These are phyloP conservation scores for Zosterops pallidus DNA, from an alignment of 2,113 vertebrate species.

Conservation along the genomic window DNA sequence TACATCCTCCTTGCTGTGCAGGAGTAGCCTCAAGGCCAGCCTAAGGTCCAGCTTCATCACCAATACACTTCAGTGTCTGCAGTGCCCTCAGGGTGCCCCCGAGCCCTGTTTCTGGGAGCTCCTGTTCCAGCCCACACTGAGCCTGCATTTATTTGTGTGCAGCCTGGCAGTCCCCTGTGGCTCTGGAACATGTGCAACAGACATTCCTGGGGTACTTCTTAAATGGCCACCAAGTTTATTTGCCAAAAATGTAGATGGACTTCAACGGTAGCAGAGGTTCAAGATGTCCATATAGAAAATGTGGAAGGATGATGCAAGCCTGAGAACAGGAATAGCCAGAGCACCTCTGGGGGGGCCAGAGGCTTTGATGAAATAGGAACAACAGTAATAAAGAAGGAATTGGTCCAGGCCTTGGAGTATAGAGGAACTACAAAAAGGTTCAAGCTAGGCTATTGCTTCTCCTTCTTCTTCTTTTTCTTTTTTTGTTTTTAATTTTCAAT, in stretches of 20 bases:
- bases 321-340: not conserved
- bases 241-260: not conserved
- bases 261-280: not conserved
- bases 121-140: fast-evolving
- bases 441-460: not conserved
- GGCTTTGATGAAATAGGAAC: not conserved
- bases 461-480: not conserved
- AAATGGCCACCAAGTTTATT: not conserved
- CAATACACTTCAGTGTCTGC: not conserved
- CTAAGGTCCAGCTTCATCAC: not conserved
- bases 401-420: not conserved
- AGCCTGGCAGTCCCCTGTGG: not conserved
- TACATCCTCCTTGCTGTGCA: not conserved
- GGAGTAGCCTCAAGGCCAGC: not conserved
- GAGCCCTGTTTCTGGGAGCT: not conserved
- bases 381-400: slow-evolving; percentile 3
- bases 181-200: not conserved
- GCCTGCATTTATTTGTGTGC: fast-evolving
- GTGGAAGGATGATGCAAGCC: not conserved
- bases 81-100: not conserved
- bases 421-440: not conserved
- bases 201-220: not conserved
- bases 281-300: not conserved
- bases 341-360: not conserved
- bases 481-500: not conserved